phyloP scores from a whole-genome alignment of 1,140 invertebrate genomes.

The Drosophila teissieri region DNA sequence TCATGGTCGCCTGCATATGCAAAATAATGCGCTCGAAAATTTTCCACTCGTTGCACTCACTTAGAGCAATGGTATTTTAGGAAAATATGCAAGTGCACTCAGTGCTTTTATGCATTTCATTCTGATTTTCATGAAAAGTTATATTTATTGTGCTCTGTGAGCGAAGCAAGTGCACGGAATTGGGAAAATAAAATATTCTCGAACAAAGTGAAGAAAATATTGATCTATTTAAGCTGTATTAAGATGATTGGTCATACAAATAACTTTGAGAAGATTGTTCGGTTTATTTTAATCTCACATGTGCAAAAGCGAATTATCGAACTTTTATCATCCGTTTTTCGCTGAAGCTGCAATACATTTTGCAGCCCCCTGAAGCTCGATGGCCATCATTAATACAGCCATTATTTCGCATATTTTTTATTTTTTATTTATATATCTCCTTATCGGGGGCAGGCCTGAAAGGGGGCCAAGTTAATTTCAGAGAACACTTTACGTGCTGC shows the following conservation, averaged over 20 bases:
- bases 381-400: conserved; percentile 51
- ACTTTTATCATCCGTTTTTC: conserved; percentile 6
- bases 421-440: conserved; percentile 33
- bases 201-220: no score
- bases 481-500: conserved; percentile 64
- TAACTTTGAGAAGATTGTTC: no score
- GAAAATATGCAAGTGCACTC: conserved; percentile 40
- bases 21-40: conserved; percentile 67
- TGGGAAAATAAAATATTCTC: no score
- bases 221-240: no score
- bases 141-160: not conserved
- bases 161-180: no score
- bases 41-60: conserved; percentile 68
- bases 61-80: conserved; percentile 52
- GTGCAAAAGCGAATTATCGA: no score
- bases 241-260: no score
- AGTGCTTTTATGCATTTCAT: conserved; percentile 27
- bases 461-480: conserved; percentile 66
- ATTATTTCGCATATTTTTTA: conserved; percentile 50
- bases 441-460: conserved; percentile 51
- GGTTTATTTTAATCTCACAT: no score
- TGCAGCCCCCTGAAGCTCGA: conserved; percentile 6
- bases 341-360: conserved; percentile 28
- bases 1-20: conserved; percentile 48
- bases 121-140: conserved; percentile 17